Evolutionary conservation across 2,888 invertebrate genomes (phyloP), one percentile per base, ranked within the genome.

Genomic region (Acanthosoma haemorrhoidale): DNA sequence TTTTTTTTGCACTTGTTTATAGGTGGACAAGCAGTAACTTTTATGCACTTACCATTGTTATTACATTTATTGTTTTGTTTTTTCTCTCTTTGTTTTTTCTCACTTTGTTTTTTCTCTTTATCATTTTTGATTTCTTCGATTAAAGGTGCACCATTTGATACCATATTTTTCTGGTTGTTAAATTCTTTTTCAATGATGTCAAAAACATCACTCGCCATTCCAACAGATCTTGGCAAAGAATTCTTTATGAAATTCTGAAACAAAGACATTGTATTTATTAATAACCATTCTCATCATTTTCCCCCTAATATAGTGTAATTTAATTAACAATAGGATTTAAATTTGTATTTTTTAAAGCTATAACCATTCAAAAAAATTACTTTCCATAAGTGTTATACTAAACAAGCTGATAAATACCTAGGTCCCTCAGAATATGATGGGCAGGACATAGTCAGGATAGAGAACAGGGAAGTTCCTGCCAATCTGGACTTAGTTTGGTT

Each of bases 191-290:
- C 29, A 41, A 69, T 43, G n/a, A 69, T 4, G 25, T 63, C 25
- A 63, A 69, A 69, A 36, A 69, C 39, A 18, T 63, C 63, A 25
- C 11, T 2, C 51, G 57, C 51, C n/a, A 41, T 18, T 8, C 16
- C 41, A 15, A 3, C 61, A 38, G 31, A 21, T 15, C 31, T 51
- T 34, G 39, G 39, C 15, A 69, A 15, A n/a, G 36, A 51, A 11
- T 13, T 61, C 15, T 68, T 72, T 21, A 61, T 60, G 31, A 70
- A 72, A 15, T 68, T 72, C 67, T 57, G 61, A 57, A 61, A 72
- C 36, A 68, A 11, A 36, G 39, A 43, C 4, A 29, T 58, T 25
- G 11, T 29, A 36, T n/a, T 21, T 51, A 51, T n/a, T n/a, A 36
- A 3, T 43, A 6, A 43, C 8, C 2, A 34, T 41, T n/a, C n/a